These are phyloP conservation scores for Nowickia ferox DNA, from an alignment of 2,888 invertebrate species.

Conservation along the genomic window DNA sequence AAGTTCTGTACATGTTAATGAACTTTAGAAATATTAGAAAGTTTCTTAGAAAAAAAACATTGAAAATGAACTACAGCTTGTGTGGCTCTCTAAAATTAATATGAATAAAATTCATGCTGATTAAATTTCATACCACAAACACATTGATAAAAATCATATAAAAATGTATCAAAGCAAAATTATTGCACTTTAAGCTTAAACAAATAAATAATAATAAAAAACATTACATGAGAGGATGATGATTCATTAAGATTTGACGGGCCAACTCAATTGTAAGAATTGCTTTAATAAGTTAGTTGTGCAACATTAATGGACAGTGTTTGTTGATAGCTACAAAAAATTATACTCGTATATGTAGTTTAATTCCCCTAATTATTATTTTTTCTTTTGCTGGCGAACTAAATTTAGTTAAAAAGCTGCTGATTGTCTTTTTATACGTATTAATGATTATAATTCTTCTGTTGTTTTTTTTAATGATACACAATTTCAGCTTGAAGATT, in stretches of 20 bases:
- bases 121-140: constrained; percentile 26
- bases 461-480: neutral
- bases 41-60: neutral
- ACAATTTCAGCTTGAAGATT: constrained; percentile 26
- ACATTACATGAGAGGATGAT: constrained; percentile 29
- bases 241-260: constrained; percentile 33
- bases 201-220: constrained; percentile 25
- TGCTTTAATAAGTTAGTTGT: constrained; percentile 16
- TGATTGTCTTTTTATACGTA: neutral
- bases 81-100: no score
- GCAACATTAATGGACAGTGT: neutral
- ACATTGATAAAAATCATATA: constrained; percentile 14
- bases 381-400: neutral
- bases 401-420: neutral
- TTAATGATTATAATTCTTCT: constrained; percentile 10
- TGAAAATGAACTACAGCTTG: neutral
- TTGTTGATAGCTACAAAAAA: neutral
- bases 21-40: constrained; percentile 6
- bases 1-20: constrained; percentile 4
- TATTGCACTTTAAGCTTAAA: constrained; percentile 46
- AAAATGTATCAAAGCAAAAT: constrained; percentile 37
- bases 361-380: neutral
- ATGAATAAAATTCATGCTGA: constrained; percentile 2
- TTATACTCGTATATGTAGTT: neutral
- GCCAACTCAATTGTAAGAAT: neutral